Evolutionary conservation across 2,113 vertebrate genomes (phyloP).

Genomic region (Lepisosteus osseus): DNA sequence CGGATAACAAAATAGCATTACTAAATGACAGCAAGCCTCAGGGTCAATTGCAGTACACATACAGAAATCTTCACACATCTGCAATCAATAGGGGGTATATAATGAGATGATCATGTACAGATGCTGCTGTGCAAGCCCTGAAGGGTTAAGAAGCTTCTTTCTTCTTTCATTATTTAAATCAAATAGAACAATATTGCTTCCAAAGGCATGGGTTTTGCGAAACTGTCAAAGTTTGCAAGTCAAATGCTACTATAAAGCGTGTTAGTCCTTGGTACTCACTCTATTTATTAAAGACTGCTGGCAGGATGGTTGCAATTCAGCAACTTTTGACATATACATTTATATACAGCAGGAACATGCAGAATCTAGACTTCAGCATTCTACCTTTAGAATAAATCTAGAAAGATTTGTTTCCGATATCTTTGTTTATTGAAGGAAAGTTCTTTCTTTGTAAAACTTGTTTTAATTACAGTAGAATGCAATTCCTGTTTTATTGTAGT

Average conservation of each 20-base stretch:
- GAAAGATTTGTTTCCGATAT: no score
- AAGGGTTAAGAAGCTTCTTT: not conserved
- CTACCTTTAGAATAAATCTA: no score
- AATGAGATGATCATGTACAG: not conserved
- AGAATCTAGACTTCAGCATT: no score
- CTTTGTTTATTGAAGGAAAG: no score
- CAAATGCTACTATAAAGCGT: not conserved
- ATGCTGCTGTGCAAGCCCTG: not conserved
- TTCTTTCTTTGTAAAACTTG: no score
- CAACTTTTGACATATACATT: not conserved
- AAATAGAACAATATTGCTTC: not conserved
- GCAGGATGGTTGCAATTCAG: constrained; percentile 10
- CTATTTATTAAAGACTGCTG: not conserved
- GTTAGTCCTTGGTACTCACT: not conserved
- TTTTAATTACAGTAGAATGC: no score
- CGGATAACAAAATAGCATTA: not conserved
- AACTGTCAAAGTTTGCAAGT: not conserved
- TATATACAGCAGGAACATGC: no score
- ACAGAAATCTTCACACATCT: constrained; percentile 4
- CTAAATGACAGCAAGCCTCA: not conserved
- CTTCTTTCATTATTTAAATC: not conserved
- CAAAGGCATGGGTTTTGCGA: not conserved
- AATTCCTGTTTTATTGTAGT: no score
- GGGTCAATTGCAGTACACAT: constrained; percentile 15
- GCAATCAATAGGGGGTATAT: not conserved